Percentiles rank a stretch among this genome's conserved stretches.
Conservation (phyloP, 2,113 vertebrate genomes). For the Natator depressus region DNA sequence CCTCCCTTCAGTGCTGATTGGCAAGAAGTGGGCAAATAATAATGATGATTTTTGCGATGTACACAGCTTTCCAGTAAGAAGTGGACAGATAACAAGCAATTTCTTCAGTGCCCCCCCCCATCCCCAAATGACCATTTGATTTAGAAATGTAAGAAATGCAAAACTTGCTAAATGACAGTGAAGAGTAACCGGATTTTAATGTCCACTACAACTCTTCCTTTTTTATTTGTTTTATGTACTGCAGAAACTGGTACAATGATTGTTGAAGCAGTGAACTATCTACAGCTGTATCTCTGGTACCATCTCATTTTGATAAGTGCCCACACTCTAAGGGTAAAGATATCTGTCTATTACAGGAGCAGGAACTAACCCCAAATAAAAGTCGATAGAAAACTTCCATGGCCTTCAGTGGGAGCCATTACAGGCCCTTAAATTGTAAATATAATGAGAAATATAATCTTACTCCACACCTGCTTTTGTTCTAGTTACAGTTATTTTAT, state of each 20-base stretch:
- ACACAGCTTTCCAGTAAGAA: background rate
- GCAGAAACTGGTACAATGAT: background rate
- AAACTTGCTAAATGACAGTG: background rate
- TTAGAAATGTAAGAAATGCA: background rate
- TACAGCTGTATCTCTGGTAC: background rate
- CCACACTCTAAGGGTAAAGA: background rate
- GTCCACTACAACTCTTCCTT: background rate
- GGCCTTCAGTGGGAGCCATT: background rate
- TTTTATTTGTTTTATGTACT: background rate
- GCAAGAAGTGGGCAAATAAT: background rate
- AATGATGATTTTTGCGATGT: background rate
- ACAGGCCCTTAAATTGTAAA: background rate
- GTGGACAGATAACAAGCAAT: background rate
- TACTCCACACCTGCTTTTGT: background rate
- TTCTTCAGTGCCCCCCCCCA: background rate
- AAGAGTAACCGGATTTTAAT: background rate
- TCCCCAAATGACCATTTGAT: background rate
- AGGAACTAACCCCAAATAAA: background rate
- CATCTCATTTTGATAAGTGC: background rate
- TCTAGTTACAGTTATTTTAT: background rate
- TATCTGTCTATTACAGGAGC: background rate
- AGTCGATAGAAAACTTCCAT: background rate
- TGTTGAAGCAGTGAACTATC: background rate
- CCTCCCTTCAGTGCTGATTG: background rate
- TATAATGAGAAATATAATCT: background rate